Base-by-base conservation (phyloP, 1,140 invertebrate genomes). In the Halictus rubicundus region DNA sequence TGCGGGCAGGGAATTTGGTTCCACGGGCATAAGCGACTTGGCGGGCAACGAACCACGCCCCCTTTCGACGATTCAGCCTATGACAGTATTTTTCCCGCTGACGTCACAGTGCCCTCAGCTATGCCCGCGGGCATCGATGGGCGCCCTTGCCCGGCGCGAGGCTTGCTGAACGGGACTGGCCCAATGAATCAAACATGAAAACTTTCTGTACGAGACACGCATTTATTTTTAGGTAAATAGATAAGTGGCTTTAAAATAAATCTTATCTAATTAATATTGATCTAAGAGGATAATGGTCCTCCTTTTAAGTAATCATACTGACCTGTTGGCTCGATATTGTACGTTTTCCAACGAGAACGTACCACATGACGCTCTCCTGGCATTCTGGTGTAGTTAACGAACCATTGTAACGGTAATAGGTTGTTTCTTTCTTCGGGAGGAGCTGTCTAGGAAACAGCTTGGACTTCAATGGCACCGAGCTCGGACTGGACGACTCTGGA, bases 331-430 rank as follows among this genome's bases (percentile, higher is more conserved):
- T 85, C 0, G 95, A 95, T 49, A 97, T 94, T 0, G 93, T 92
- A 32, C 95, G 89, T 59, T 94, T 94, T 54, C 94, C 91, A 1
- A 94, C 93, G 72, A 97, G 94, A 5, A 97, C 93, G 9, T 95
- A 96, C 96, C 96, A 97, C 2, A 94, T 94, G 2, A 97, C 96
- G 27, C 94, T 93, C 88, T 97, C 96, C 60, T 94, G 94, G 82
- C 96, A 97, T 1, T 90, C 92, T 2, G 96, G 96, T 8, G 96
- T 97, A 2, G 96, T 97, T 57, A 97, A 90, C 0, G 96, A 97
- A 4, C 96, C 96, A 7, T 94, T 86, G 86, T 97, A 97, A 3
- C 94, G 92, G 87, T 94, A 97, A 89, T 95, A 96, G 0, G 90
- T 92, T 2, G 90, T 92, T 49, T 84, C 88, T 85, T 95, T 92